Percentiles rank a stretch among this genome's conserved stretches.
Conservation (phyloP, 1,140 invertebrate species). For the Melipona quadrifasciata region DNA sequence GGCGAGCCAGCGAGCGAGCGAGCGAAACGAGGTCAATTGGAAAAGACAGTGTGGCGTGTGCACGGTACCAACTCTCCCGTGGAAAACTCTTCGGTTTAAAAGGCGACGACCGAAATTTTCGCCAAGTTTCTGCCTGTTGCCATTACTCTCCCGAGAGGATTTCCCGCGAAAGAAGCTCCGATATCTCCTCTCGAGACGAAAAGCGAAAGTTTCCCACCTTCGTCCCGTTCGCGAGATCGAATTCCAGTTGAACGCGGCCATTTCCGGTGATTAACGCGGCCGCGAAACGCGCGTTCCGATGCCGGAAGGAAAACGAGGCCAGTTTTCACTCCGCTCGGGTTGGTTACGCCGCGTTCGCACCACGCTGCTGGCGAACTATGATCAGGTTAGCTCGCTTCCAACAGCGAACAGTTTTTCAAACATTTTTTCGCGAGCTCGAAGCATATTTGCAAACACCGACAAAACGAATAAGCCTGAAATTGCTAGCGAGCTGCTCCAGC, state of each 20-base stretch:
- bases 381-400: too few relatives aligned
- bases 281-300: neutral
- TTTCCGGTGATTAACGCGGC: slow-evolving; percentile 3
- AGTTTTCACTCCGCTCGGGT: neutral
- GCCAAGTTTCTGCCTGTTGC: neutral
- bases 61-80: neutral
- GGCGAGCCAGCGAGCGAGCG: slow-evolving; percentile 5
- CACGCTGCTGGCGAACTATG: too few relatives aligned
- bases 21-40: slow-evolving; percentile 61
- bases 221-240: neutral
- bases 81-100: too few relatives aligned
- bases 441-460: too few relatives aligned
- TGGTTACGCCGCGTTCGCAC: too few relatives aligned
- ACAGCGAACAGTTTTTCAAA: neutral
- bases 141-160: neutral
- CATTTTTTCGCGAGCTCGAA: too few relatives aligned
- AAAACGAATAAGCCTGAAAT: too few relatives aligned
- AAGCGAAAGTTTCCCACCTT: slow-evolving; percentile 21
- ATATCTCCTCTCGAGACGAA: neutral
- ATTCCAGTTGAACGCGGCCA: slow-evolving; percentile 17
- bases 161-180: neutral
- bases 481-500: neutral
- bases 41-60: slow-evolving; percentile 25
- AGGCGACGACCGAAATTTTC: neutral
- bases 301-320: neutral